Evolutionary conservation across 1,140 invertebrate species (phyloP), one percentile per base, ranked within the genome.

Genomic region (Drosophila elegans): DNA sequence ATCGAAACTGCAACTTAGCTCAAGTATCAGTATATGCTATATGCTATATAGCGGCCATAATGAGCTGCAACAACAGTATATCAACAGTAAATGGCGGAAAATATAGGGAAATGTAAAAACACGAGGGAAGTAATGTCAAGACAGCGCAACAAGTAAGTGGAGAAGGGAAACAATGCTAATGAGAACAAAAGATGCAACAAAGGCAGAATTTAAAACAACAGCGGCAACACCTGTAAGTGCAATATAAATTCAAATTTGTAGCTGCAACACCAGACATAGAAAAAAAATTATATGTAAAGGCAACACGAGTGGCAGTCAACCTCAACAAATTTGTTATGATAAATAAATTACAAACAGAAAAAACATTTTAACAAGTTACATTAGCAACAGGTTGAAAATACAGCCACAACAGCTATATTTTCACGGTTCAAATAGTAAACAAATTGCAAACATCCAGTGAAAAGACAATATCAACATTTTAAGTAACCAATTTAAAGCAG

Each of bases 1-100:
- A 77, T 72, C 54, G 78, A 68, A 59, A 59, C 72, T 74, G 73
- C 63, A 80, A 68, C 66, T 74, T 51, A 32, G 29, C 59, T 51
- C 44, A 32, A 29, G 60, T 32, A 62, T 13, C 56, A 42, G 27
- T 10, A 10, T 16, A 9, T 29, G 13, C 48, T 32, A 48, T 39
- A 48, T 12, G 45, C 4, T 61, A 36, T 38, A 41, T 41, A 21
- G 39, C 21, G 42, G 45, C 10, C 63, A 29, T 63, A 66, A 66
- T 66, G 63, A 67, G 63, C 6, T 32, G 13, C 21, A 27, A 41
- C 25, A 41, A 27, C 21, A 27, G 13, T 6, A 12, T 34, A 9
- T 16, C 12, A 21, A 21, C 16, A 21, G 16, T 29, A 38, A 62
- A 59, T 36, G 39, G 36, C 51, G 34, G 52, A 10, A 21, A 61